phyloP scores from a whole-genome alignment of 1,140 invertebrate species.

The Zaprionus kolodkinae region DNA sequence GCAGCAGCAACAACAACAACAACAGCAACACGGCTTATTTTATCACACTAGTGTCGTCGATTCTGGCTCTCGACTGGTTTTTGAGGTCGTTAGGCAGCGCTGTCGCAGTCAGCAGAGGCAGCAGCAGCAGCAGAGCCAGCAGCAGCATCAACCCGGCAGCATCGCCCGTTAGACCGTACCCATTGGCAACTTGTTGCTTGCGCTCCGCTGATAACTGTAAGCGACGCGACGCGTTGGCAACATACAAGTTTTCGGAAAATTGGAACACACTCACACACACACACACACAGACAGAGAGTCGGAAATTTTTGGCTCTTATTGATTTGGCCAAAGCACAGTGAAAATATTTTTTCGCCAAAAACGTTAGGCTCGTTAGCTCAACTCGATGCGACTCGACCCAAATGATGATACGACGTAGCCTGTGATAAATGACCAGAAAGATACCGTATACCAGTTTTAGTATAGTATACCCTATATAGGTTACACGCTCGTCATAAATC shows the following conservation, averaged over 20 bases:
- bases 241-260: conserved; percentile 54
- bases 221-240: conserved; percentile 12
- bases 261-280: conserved; percentile 46
- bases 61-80: conserved; percentile 54
- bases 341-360: conserved; percentile 55
- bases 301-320: conserved; percentile 54
- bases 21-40: not conserved
- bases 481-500: not conserved
- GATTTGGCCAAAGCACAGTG: conserved; percentile 43
- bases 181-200: conserved; percentile 20
- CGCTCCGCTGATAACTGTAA: conserved; percentile 51
- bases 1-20: conserved; percentile 27
- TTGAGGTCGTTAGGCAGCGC: conserved; percentile 56
- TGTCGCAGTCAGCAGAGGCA: conserved; percentile 1
- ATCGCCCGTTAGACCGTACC: conserved; percentile 38
- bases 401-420: conserved; percentile 30
- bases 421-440: conserved; percentile 23
- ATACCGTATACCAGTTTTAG: not conserved
- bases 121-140: conserved; percentile 6
- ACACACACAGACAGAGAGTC: conserved; percentile 2
- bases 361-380: conserved; percentile 19
- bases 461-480: not conserved
- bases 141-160: conserved; percentile 21
- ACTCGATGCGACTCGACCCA: not conserved
- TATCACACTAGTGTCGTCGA: conserved; percentile 36